These are phyloP conservation scores for Calliphora vicina DNA, from an alignment of 1,140 invertebrate genomes.

Conservation along the genomic window DNA sequence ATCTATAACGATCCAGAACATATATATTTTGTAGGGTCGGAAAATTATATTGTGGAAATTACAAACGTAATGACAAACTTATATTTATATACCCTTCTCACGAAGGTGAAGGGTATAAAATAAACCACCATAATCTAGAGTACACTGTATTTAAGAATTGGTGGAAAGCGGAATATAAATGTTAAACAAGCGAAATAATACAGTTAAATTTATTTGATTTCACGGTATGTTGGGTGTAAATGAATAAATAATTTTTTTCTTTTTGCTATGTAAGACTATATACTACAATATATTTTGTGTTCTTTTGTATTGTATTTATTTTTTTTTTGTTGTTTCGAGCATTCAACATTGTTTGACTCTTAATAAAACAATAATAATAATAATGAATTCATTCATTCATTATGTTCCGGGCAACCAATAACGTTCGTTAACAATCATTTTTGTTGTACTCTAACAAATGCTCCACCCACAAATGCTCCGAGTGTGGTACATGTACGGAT, in stretches of 20 bases:
- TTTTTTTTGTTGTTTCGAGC: not conserved
- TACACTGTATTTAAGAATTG: not conserved
- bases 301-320: not conserved
- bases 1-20: too few species aligned
- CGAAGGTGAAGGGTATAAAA: too few species aligned
- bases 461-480: not conserved
- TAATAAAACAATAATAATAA: not conserved
- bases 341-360: not conserved
- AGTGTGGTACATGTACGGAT: too few species aligned
- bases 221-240: constrained; percentile 4
- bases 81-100: too few species aligned
- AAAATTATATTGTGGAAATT: too few species aligned
- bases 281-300: not conserved
- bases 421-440: too few species aligned
- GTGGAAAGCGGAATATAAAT: not conserved
- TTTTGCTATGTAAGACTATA: not conserved
- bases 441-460: not conserved
- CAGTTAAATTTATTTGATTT: not conserved
- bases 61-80: too few species aligned
- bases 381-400: not conserved
- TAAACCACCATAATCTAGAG: too few species aligned
- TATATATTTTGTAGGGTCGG: too few species aligned
- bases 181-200: constrained; percentile 14
- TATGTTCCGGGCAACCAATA: too few species aligned
- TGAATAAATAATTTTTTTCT: not conserved